Percentiles rank a stretch among this genome's conserved stretches.
phyloP scores from a whole-genome alignment of 2,888 invertebrate genomes.

The Erpobdella octoculata region DNA sequence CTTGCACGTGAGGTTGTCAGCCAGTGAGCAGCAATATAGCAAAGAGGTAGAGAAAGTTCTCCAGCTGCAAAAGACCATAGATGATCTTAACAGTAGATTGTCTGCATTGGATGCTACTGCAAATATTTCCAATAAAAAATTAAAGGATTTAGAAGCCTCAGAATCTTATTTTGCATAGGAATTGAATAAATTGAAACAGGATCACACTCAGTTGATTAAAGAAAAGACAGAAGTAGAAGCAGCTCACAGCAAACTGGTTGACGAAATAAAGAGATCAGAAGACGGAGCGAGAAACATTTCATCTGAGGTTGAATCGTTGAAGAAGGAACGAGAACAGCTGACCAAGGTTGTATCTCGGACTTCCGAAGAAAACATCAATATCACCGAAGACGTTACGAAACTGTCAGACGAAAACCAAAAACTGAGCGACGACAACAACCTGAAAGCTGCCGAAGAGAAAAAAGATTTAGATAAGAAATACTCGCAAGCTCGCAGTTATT shows the following conservation, averaged over 20 bases:
- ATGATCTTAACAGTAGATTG: background rate
- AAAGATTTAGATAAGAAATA: constrained; percentile 21
- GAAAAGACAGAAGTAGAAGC: background rate
- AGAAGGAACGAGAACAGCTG: background rate
- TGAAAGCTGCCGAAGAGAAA: constrained; percentile 17
- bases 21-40: background rate
- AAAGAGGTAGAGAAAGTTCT: constrained; percentile 6
- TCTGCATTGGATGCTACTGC: background rate
- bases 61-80: background rate
- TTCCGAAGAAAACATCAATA: constrained; percentile 4
- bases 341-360: background rate
- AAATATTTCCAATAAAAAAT: background rate
- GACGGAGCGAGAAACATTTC: background rate
- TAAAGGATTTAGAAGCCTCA: constrained; percentile 7
- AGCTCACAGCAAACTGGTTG: background rate
- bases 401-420: constrained; percentile 15
- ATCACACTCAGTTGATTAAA: background rate
- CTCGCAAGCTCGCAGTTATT: constrained; percentile 3
- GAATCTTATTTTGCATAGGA: background rate
- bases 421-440: background rate
- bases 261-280: constrained; percentile 1
- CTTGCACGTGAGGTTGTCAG: constrained; percentile 2
- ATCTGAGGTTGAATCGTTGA: background rate
- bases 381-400: constrained; percentile 6
- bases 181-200: background rate